Percentiles rank a stretch among this genome's conserved stretches.
Conservation (phyloP, 2,797 vertebrate genomes). For the Agapornis canus region DNA sequence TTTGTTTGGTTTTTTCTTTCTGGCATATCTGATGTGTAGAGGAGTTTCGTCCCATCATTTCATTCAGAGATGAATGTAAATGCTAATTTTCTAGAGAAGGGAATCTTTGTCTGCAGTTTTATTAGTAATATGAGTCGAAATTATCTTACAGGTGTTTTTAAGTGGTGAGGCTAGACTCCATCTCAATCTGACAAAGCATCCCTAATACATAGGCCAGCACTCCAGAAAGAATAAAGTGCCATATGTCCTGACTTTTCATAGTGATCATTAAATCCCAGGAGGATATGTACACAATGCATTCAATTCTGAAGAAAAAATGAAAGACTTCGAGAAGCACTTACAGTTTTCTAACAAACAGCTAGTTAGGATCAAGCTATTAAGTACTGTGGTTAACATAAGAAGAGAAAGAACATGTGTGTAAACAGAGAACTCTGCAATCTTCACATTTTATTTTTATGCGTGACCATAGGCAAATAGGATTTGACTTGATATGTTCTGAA, state of each 20-base stretch:
- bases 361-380: conserved; percentile 29
- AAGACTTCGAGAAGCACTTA: conserved; percentile 15
- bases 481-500: background rate
- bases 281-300: background rate
- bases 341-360: conserved; percentile 58
- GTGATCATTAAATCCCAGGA: conserved; percentile 6
- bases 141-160: conserved; percentile 77
- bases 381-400: conserved; percentile 27
- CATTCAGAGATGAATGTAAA: conserved; percentile 39
- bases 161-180: conserved; percentile 55
- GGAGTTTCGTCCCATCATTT: conserved; percentile 46
- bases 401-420: background rate
- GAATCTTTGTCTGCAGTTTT: conserved; percentile 69
- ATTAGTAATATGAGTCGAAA: conserved; percentile 70
- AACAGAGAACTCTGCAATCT: background rate
- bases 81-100: conserved; percentile 68
- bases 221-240: conserved; percentile 51
- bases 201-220: conserved; percentile 62
- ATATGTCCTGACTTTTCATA: conserved; percentile 46
- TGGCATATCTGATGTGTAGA: conserved; percentile 42
- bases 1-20: conserved; percentile 66
- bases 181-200: conserved; percentile 77
- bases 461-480: background rate
- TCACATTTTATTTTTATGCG: background rate
- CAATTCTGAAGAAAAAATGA: conserved; percentile 53